Conservation (phyloP, 2,113 vertebrate genomes). For the Neogobius melanostomus region DNA sequence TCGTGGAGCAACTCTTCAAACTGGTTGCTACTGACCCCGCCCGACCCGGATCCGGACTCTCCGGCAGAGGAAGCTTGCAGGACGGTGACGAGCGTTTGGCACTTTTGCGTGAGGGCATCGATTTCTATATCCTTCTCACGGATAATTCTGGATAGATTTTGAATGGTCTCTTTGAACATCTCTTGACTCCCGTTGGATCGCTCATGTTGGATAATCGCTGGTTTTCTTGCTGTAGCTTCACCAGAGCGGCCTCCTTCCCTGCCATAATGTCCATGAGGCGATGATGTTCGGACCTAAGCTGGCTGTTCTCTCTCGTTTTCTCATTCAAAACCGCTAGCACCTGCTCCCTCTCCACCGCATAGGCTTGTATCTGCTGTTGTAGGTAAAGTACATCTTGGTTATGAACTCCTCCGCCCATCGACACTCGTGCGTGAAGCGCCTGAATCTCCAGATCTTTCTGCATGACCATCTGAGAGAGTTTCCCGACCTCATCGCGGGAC, state of each 20-base stretch:
- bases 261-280: constrained; percentile 91
- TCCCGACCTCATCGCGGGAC: constrained; percentile 88
- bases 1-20: constrained; percentile 96
- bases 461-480: constrained; percentile 88
- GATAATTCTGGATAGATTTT: constrained; percentile 96
- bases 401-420: constrained; percentile 76
- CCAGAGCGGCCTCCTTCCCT: constrained; percentile 88
- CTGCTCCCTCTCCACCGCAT: constrained; percentile 87
- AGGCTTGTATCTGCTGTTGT: constrained; percentile 92
- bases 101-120: constrained; percentile 94
- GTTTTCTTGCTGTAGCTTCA: constrained; percentile 92
- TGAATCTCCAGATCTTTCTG: constrained; percentile 96
- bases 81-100: constrained; percentile 90
- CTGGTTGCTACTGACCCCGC: constrained; percentile 92
- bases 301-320: constrained; percentile 93
- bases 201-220: constrained; percentile 79
- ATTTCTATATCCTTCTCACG: constrained; percentile 98
- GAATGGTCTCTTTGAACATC: constrained; percentile 96
- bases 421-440: constrained; percentile 85
- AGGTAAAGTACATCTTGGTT: constrained; percentile 84
- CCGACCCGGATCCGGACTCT: constrained; percentile 53
- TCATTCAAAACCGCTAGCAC: constrained; percentile 91
- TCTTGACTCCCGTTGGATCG: constrained; percentile 88
- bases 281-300: constrained; percentile 89
- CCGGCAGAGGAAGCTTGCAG: constrained; percentile 79